phyloP scores from a whole-genome alignment of 2,113 vertebrate species.

The western clawed frog (Xenopus tropicalis) region UCB_Xtro_10.0 CM004448.2:80750501-80751000 shows the following conservation, averaged over 20 bases:
- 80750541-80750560: too few species aligned
- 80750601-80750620: too few species aligned
- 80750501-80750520: too few species aligned
- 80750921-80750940: slow-evolving; percentile 2
- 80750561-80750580: too few species aligned
- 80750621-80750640: not conserved
- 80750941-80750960: slow-evolving; percentile 2
- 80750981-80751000: slow-evolving; percentile 17
- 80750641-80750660: not conserved
- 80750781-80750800: slow-evolving; percentile 14
- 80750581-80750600: too few species aligned
- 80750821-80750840: slow-evolving; percentile 16
- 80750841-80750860: slow-evolving; percentile 17
- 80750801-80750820: not conserved
- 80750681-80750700: not conserved
- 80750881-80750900: slow-evolving; percentile 16
- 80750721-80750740: not conserved
- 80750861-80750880: slow-evolving; percentile 13
- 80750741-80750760: slow-evolving; percentile 27
- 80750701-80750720: not conserved
- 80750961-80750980: slow-evolving; percentile 1
- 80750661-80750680: too few species aligned
- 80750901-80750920: slow-evolving; percentile 19
- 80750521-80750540: too few species aligned
- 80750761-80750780: slow-evolving; percentile 7